Base-by-base conservation (phyloP, 92 coral and sea anemone species). In the Phenganax stokvisi region DNA sequence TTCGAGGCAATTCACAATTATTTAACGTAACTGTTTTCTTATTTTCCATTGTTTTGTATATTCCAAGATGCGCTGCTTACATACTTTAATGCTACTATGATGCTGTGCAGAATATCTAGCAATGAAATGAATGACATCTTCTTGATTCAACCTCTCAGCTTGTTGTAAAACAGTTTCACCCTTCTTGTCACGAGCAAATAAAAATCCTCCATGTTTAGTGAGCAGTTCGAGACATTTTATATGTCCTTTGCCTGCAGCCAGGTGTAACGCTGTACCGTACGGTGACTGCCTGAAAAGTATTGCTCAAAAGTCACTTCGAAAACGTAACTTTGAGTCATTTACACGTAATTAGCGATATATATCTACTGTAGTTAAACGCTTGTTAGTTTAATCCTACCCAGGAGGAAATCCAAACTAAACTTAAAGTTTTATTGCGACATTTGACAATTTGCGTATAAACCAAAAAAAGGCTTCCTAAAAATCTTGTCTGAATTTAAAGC, bases 251-350 rank as follows among this genome's bases (percentile, higher is more conserved):
- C 59, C 88, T 11, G 89, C 86, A 16, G 97, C 96, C 47, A 88
- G 86, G 54, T 89, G 96, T 54, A 89, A 86, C 55, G 97, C 88
- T 3, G 92, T 87, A 7, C 97, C 97, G 56, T 64, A 37, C 29
- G 79, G 84, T 6, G 97, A 93, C 52, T 85, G 89, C 61, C 97
- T 93, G 84, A 3, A 53, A 79, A 47, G 51, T 51, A 51, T 59
- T 59, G 16, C n/a, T 13, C n/a, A 29, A 69, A 69, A 25, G 10
- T 29, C 47, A 37, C 47, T 37, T 37, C 47, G 47, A 37, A 37
- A 1, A 37, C 47, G 47, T 37, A 37, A 37, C 47, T 37, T 37
- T 37, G 47, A 37, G 47, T 37, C 47, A 37, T 1, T 37, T 2
- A 37, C 47, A 37, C 2, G 47, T 2, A 37, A 37, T 37, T 37